phyloP scores from a whole-genome alignment of 2,888 invertebrate genomes.

The Drosophila fungiperda region DNA sequence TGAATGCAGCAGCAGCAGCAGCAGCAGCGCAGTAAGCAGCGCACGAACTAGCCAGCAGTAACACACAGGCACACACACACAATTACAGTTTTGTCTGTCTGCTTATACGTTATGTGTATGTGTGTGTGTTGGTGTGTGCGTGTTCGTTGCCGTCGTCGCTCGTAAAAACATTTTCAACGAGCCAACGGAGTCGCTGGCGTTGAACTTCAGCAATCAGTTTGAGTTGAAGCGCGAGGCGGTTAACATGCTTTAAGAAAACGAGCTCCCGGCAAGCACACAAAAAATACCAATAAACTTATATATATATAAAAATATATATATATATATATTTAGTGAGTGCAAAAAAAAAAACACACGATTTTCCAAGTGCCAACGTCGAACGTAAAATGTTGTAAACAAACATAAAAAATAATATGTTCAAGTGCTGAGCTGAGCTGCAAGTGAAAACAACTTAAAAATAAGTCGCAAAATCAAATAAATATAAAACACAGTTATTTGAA shows the following conservation, averaged over 20 bases:
- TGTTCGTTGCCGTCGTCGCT: conserved; percentile 64
- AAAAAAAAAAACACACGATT: conserved; percentile 15
- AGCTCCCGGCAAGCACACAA: conserved; percentile 70
- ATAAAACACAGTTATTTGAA: conserved; percentile 11
- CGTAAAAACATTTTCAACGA: conserved; percentile 81
- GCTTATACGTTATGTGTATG: conserved; percentile 26
- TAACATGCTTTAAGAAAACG: conserved; percentile 83
- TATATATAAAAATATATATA: neutral
- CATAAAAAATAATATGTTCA: conserved; percentile 19
- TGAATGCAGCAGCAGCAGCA: conserved; percentile 44
- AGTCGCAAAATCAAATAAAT: neutral
- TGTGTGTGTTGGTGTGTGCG: conserved; percentile 24
- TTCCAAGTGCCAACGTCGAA: conserved; percentile 52
- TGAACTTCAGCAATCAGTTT: conserved; percentile 84
- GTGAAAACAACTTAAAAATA: conserved; percentile 20
- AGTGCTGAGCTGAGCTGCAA: conserved; percentile 34
- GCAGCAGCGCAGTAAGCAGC: conserved; percentile 56
- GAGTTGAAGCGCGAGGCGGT: conserved; percentile 85
- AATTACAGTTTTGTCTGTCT: conserved; percentile 59
- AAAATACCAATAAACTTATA: conserved; percentile 1
- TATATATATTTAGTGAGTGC: neutral
- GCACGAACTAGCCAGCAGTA: conserved; percentile 42
- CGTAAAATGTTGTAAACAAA: conserved; percentile 22
- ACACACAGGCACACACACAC: conserved; percentile 19
- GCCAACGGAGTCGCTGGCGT: conserved; percentile 83